phyloP scores from a whole-genome alignment of 2,797 vertebrate species.

The Micromesistius poutassou region DNA sequence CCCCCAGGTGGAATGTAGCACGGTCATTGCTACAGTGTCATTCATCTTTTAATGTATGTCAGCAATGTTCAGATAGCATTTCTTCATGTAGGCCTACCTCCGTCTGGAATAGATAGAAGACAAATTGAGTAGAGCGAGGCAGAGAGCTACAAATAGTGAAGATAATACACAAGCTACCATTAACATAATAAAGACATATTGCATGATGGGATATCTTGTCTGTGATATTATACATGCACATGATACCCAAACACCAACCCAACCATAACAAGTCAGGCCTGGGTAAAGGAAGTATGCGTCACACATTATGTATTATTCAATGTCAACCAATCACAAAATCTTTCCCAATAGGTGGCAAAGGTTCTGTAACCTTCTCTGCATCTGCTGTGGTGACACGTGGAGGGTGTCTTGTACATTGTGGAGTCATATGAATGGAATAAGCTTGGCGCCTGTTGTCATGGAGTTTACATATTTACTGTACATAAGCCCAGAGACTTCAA shows the following conservation, averaged over 20 bases:
- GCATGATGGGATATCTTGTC: neutral
- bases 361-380: neutral
- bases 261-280: no score
- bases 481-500: conserved; percentile 60
- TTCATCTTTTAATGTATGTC: no score
- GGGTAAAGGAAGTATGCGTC: neutral
- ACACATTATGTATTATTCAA: neutral
- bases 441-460: conserved; percentile 60
- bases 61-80: no score
- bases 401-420: conserved; percentile 30
- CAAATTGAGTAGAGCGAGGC: no score
- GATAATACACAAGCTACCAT: no score
- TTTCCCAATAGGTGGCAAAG: neutral
- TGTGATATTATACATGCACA: neutral
- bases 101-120: no score
- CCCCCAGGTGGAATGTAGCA: no score
- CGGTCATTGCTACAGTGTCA: no score
- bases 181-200: neutral
- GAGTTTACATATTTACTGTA: conserved; percentile 66
- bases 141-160: no score
- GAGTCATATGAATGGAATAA: conserved; percentile 53
- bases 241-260: neutral
- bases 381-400: neutral
- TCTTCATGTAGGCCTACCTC: no score
- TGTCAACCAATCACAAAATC: neutral